Percentiles rank a stretch among this genome's conserved stretches.
Evolutionary conservation across 2,113 vertebrate genomes (phyloP).

Genomic region (Daboia siamensis): DNA sequence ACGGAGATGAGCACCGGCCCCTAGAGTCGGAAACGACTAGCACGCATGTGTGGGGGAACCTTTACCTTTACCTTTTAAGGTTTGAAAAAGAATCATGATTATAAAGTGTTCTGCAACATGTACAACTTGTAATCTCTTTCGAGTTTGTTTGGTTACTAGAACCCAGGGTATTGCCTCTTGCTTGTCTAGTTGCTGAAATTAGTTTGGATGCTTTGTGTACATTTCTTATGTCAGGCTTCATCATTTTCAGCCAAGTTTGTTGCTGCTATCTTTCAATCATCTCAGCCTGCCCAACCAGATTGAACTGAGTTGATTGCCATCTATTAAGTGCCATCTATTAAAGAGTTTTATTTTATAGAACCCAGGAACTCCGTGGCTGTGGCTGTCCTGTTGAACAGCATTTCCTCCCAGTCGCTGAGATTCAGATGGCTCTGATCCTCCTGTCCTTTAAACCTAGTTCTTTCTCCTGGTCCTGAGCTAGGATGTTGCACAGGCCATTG

Average conservation of each 20-base stretch:
- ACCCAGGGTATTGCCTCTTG: background rate
- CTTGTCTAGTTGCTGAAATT: background rate
- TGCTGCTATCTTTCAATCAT: background rate
- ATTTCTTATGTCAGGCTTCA: background rate
- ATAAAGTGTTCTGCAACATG: background rate
- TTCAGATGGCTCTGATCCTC: background rate
- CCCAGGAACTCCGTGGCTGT: background rate
- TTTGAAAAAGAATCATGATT: background rate
- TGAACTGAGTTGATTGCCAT: background rate
- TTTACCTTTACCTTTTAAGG: too few species aligned
- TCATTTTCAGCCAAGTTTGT: background rate
- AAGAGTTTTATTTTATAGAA: background rate
- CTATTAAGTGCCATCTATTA: background rate
- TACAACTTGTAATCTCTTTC: background rate
- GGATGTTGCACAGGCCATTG: background rate
- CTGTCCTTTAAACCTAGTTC: background rate
- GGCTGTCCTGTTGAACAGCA: background rate
- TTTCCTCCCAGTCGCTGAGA: background rate
- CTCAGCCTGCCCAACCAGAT: background rate
- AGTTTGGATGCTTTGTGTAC: background rate
- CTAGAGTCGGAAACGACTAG: too few species aligned
- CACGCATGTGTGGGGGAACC: too few species aligned
- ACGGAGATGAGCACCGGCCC: too few species aligned
- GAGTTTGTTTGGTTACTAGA: background rate
- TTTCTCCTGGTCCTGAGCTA: background rate